Evolutionary conservation across 2,888 invertebrate genomes (phyloP).

Genomic region (Cryptosula pallasiana): DNA sequence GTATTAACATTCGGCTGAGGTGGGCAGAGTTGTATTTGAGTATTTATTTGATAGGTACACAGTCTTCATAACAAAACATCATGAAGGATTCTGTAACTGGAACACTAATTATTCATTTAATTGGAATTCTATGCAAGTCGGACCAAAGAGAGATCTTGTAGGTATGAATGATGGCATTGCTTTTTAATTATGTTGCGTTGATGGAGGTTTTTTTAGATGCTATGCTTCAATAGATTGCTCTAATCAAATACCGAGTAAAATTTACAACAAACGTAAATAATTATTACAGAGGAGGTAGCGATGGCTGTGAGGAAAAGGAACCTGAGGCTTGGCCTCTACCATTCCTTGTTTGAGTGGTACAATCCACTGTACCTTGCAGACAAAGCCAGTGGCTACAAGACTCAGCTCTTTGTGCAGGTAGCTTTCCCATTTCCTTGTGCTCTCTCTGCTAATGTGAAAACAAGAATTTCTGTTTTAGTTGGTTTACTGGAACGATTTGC

Average conservation of each 20-base stretch:
- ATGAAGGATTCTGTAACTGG: slow-evolving; percentile 79
- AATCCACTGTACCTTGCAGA: slow-evolving; percentile 53
- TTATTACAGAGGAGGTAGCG: slow-evolving; percentile 56
- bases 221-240: too few relatives aligned
- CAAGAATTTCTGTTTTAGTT: too few relatives aligned
- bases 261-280: too few relatives aligned
- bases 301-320: slow-evolving; percentile 62
- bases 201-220: too few relatives aligned
- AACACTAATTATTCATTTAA: slow-evolving; percentile 75
- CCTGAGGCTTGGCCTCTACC: slow-evolving; percentile 58
- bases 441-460: too few relatives aligned
- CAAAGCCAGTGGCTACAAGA: slow-evolving; percentile 58
- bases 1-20: too few relatives aligned
- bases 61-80: slow-evolving; percentile 80
- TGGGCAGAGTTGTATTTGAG: too few relatives aligned
- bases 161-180: too few relatives aligned
- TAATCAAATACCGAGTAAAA: too few relatives aligned
- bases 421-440: too few relatives aligned
- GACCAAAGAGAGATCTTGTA: slow-evolving; percentile 71
- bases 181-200: too few relatives aligned
- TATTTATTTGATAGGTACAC: slow-evolving; percentile 66
- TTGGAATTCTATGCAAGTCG: slow-evolving; percentile 77
- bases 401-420: slow-evolving; percentile 62
- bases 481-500: too few relatives aligned
- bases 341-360: slow-evolving; percentile 55